Base-by-base conservation (phyloP, 2,888 invertebrate species). In the Ptychoptera contaminata region DNA sequence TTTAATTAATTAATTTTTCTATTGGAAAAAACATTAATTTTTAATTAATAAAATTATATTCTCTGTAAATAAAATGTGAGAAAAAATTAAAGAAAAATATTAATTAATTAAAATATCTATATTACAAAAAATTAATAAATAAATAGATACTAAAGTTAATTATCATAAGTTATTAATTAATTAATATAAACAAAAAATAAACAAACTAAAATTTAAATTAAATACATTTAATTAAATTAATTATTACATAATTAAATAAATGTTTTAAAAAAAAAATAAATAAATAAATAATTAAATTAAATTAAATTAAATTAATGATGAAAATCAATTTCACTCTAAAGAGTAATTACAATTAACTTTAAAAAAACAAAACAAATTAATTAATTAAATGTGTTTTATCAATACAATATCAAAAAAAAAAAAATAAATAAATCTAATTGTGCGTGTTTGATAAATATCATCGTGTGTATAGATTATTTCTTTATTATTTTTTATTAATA, bases 371-470 rank as follows among this genome's bases (percentile, higher is more conserved):
- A 15, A 37, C 32, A 37, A 37, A 32, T 44, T 38, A 37, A 44
- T 37, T 37, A 44, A 38, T 37, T 37, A 38, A 44, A 44, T 37
- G 44, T 37, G 37, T 44, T 44, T 37, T 15, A 37, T 10, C 16
- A 30, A 31, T 38, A 37, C 30, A 16, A 37, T 37, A 16, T 2
- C 37, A 12, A 37, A 36, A 36, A 36, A 8, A 36, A 15, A 36
- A 36, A 36, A 10, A 36, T 14, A 36, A 36, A 7, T 36, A 10
- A 37, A 37, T 37, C 23, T 23, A 23, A 23, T 23, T 23, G 23
- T 23, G 23, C 23, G 23, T 23, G 23, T 23, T 23, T 23, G 23
- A 23, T 23, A 23, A 23, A 23, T 36, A 14, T 37, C 37, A 37
- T 37, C 37, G 37, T 23, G 23, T 23, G 23, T 23, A 23, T 23